Base-by-base conservation (phyloP, 2,888 invertebrate genomes). In the Salpingus planirostris region DNA sequence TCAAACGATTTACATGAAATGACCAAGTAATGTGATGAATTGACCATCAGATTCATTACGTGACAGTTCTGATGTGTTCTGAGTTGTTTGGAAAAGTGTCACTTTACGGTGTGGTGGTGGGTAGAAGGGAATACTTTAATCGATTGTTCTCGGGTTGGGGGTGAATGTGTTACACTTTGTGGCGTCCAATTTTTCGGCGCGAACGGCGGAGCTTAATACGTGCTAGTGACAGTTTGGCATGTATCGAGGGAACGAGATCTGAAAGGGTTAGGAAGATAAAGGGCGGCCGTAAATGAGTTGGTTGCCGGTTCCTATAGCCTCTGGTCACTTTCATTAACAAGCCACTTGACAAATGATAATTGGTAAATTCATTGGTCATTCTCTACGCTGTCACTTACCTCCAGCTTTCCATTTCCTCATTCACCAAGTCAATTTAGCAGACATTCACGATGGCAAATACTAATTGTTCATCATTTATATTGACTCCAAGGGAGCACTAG, bases 311-410 rank as follows among this genome's bases (percentile, higher is more conserved):
- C 47, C 57, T 56, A 57, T 61, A 55, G 60, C 62, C 59, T 52
- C 54, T 55, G 62, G 64, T 64, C 63, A 64, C 60, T 64, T 65
- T 64, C 65, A 65, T 65, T 64, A 64, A 63, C 60, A 54, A 55
- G 57, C 57, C 59, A 59, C 62, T 64, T 65, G 65, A 65, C 63
- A 65, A 65, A 65, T 65, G 65, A 62, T 65, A 65, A 65, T 65
- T 64, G 64, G 61, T 54, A 57, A 52, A 55, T 57, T 60, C 54
- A 64, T 65, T 63, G 64, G 65, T 64, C 62, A 62, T 60, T 62
- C 55, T 52, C 55, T 55, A 54, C 51, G 55, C 61, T 62, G 62
- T 62, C 63, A 60, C 60, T 62, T 61, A 60, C 58, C 60, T 62
- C 47, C 43, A 42, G 42, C 43, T 43, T 39, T 43, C 46, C 44